A percentile compares a stretch with the other conserved stretches of the same genome.
These are phyloP conservation scores for Pecten maximus DNA, from an alignment of 2,888 invertebrate genomes.

Conservation along the genomic window DNA sequence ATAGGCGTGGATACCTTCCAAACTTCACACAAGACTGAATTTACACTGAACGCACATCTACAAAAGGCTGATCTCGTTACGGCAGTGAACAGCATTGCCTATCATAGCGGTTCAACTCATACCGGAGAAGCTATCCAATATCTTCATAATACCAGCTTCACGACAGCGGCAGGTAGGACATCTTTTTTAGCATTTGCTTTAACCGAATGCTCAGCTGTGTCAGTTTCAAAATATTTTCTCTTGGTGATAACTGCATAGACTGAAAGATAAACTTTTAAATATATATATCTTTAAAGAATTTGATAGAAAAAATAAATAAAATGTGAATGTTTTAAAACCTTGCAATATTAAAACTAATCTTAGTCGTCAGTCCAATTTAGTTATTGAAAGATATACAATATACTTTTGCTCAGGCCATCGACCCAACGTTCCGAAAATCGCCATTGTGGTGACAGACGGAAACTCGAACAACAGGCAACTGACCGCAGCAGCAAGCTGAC, in stretches of 20 bases:
- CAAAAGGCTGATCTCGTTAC: slow-evolving; percentile 56
- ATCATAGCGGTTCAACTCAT: slow-evolving; percentile 66
- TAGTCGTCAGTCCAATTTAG: no score
- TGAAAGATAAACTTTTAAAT: no score
- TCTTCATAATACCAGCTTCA: slow-evolving; percentile 66
- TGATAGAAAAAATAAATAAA: no score
- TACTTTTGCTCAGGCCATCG: slow-evolving; percentile 62
- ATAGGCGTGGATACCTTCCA: slow-evolving; percentile 74
- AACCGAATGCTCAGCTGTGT: no score
- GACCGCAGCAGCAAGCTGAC: slow-evolving; percentile 65
- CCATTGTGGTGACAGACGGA: slow-evolving; percentile 76
- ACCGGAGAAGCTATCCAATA: slow-evolving; percentile 70
- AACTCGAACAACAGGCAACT: slow-evolving; percentile 64
- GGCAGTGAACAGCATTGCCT: slow-evolving; percentile 62
- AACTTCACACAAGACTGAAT: slow-evolving; percentile 63
- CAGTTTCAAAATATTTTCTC: no score
- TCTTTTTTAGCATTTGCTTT: no score
- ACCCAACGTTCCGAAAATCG: slow-evolving; percentile 70
- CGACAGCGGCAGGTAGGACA: slow-evolving; percentile 61
- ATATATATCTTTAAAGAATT: no score
- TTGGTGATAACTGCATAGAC: no score
- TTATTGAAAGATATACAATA: not conserved
- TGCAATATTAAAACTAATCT: no score
- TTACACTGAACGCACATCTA: slow-evolving; percentile 65
- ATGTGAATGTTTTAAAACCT: no score